Base-by-base conservation (phyloP, 2,888 invertebrate genomes). In the Ditula angustiorana region DNA sequence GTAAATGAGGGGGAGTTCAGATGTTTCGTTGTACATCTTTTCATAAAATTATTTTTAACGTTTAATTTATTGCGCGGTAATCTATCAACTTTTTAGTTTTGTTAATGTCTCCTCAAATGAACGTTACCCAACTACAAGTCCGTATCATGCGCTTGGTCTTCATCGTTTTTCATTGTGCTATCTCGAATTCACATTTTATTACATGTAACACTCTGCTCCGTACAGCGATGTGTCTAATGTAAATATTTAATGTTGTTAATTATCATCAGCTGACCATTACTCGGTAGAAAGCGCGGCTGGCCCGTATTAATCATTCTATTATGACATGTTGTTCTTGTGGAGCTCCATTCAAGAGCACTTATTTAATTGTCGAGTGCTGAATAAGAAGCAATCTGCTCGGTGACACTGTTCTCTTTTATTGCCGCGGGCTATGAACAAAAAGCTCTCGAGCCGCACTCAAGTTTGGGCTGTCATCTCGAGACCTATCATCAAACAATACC, bases 331-430 rank as follows among this genome's bases (percentile, higher is more conserved):
- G 76, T 82, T 86, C 80, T 81, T 81, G 82, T 79, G 80, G 82
- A 81, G 82, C 82, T 83, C 82, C 85, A 82, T 84, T 86, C 84
- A 80, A 87, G 85, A 87, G 81, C 87, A 83, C 88, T 91, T 88
- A 91, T 90, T 90, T 90, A 92, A 92, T 92, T 90, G 90, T 91
- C 85, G 86, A 89, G 88, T 84, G 85, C 82, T 87, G 90, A 90
- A 90, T 88, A 85, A 88, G 86, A 82, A 84, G 87, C 89, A 90
- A 90, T 91, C 89, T 90, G 90, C 86, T 87, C 88, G 84, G 89
- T 86, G 92, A 92, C 91, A 90, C 90, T 88, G 87, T 90, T 88
- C 84, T 86, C 63, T 87, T 88, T 91, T 89, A 87, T 87, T 85
- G 80, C 82, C 78, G 83, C 83, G 78, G 81, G 88, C 82, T 82